Base-by-base conservation (phyloP, 2,113 vertebrate genomes). In the Scartelaos histophorus region DNA sequence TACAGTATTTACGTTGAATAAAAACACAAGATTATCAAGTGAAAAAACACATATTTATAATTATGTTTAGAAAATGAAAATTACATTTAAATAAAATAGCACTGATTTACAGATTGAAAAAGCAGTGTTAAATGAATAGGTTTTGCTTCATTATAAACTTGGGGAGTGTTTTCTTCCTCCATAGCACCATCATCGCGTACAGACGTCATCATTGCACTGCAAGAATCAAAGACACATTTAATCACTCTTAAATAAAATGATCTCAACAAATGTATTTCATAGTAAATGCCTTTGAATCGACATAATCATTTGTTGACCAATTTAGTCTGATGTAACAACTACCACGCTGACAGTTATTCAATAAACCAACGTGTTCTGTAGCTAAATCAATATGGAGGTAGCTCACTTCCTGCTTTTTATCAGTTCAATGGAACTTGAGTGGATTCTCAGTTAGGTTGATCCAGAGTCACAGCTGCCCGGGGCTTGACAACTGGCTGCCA, bases 161-260 rank as follows among this genome's bases (percentile, higher is more conserved):
- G 13, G 29, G 29, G 5, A 11, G 17, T 66, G 38, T 19, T 5
- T 69, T 64, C 29, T 12, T 64, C 61, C 2, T 16, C 58, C 21
- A 15, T 3, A 29, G 3, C 25, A 16, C 15, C 73, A 67, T 92
- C 85, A 92, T 47, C 86, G 81, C 12, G 86, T 89, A 69, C 88
- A 93, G 62, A 91, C 80, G 1, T 94, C 93, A 60, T 91, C 87
- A 3, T 85, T 84, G 76, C 94, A 92, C 93, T 95, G 90, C 12
- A 91, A 86, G 64, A 85, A 56, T 68, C 11, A 25, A 25, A 24
- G 22, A 24, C 5, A 25, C 25, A 25, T 58, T 1, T 6, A 25
- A 58, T 15, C 29, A 29, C 29, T 29, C 29, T 29, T 2, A 29
- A 29, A 29, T 29, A 29, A 29, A 29, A 29, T 2, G 2, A 29